These are phyloP conservation scores for Oncorhynchus gorbuscha DNA, from an alignment of 2,113 vertebrate genomes.

Conservation along the genomic window DNA sequence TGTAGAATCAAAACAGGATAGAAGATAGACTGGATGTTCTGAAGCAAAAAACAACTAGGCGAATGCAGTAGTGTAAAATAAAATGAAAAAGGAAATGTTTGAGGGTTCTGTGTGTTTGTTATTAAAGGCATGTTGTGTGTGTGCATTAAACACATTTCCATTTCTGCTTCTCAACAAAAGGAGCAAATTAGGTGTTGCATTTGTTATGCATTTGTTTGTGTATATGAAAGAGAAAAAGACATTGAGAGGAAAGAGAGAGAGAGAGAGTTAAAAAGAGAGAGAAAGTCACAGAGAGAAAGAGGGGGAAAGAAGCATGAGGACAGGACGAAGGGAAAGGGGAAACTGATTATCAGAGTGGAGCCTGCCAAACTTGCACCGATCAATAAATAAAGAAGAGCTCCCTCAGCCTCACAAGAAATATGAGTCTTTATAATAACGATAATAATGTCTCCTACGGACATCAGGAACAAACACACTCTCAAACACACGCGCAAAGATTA, in stretches of 20 bases:
- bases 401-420: slow-evolving; percentile 41
- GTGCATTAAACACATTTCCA: not conserved
- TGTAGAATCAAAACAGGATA: slow-evolving; percentile 18
- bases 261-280: not conserved
- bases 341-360: slow-evolving; percentile 43
- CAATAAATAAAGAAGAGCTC: slow-evolving; percentile 41
- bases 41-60: not conserved
- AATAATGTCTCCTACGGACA: slow-evolving; percentile 32
- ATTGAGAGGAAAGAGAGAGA: not conserved
- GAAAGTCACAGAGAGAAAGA: not conserved
- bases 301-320: slow-evolving; percentile 20
- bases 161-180: not conserved
- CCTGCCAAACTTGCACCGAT: slow-evolving; percentile 39
- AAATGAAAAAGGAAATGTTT: not conserved
- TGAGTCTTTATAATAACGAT: slow-evolving; percentile 33
- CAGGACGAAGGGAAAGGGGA: slow-evolving; percentile 38
- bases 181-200: not conserved
- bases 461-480: slow-evolving; percentile 25
- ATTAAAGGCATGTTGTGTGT: not conserved
- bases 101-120: not conserved
- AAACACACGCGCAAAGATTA: not conserved
- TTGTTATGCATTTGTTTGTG: not conserved
- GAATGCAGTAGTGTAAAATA: not conserved
- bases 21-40: not conserved
- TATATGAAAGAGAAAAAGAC: not conserved